Base-by-base conservation (phyloP, 2,888 invertebrate species). In the Dicycla oo region DNA sequence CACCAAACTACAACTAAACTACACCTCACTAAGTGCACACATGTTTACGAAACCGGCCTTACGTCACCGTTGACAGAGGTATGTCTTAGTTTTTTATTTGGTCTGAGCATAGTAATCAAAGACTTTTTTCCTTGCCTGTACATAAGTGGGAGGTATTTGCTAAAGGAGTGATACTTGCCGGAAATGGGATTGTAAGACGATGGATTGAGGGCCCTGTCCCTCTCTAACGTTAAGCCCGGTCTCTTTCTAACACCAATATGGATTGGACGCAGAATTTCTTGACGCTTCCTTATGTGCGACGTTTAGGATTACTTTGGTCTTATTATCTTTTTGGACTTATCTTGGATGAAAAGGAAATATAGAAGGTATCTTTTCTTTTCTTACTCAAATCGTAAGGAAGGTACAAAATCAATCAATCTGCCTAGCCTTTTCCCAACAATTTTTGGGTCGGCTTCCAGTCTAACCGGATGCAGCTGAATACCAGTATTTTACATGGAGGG, bases 101-200 rank as follows among this genome's bases (percentile, higher is more conserved):
- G n/a, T n/a, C n/a, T n/a, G n/a, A n/a, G n/a, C 49, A 11, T 15
- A 23, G 23, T 20, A 20, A 30, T 58, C 1, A 15, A 8, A 30
- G 20, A 15, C 2, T 26, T 0, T 56, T 69, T 0, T 3, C 0
- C 26, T 4, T 66, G 78, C 34, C 69, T 71, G 84, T 89, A 86
- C 88, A 23, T 57, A 75, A 88, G 84, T 82, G 83, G 88, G 87
- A 80, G 87, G 86, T 89, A 88, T 90, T 90, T 89, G 83, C 88
- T 89, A 89, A 90, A 88, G 87, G 86, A 87, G 87, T 80, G 69
- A 80, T 81, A 86, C 86, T 88, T 86, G 83, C 76, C 77, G 84
- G 84, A 88, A 91, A 91, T 90, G 84, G 87, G 83, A 85, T 86
- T 85, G 88, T 82, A 85, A 87, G 85, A 86, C 87, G 88, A 87